Evolutionary conservation across 2,797 vertebrate genomes (phyloP), one percentile per base, ranked within the genome.

Genomic region (Micromesistius poutassou): DNA sequence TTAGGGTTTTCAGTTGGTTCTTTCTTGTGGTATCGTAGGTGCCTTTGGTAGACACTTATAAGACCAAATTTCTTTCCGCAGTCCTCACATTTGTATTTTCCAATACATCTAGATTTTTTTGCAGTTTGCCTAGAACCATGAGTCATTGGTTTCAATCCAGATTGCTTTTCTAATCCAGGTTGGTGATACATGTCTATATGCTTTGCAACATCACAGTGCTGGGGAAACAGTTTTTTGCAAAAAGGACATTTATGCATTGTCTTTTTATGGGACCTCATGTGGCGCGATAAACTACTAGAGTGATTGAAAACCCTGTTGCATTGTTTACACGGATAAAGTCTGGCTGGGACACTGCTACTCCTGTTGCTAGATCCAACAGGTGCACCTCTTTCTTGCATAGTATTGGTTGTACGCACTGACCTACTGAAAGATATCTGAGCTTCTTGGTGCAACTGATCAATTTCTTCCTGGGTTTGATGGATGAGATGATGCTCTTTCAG

Each of bases 221-320:
- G 93, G 50, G 93, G 92, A 88, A 95, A 95, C 82, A 91, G 91
- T 86, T 91, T 92, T 55, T 91, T 93, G 87, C 94, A 95, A 85
- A 94, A 89, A 30, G 84, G 79, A 83, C 94, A 95, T 5, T 90
- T 92, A 79, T 95, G 94, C 89, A 95, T 92, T 16, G 94, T 95
- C 76, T 93, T 94, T 78, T 94, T 95, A 84, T 95, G 95, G 82
- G 94, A 94, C 77, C 94, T 91, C 93, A 94, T 94, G 82, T 95
- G 95, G 46, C 94, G 91, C 36, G 93, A 95, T 74, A 95, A 91
- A 90, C 95, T 95, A 84, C 93, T 95, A 12, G 94, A 95, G 82
- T 95, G 95, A 85, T 94, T 91, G 81, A 95, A 95, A 62, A 93
- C 93, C 55, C 94, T 89, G 71, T 94, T 92, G 81, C 95, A 95